Evolutionary conservation across 2,797 vertebrate species (phyloP).

Genomic region (Diglossa cyanea): DNA sequence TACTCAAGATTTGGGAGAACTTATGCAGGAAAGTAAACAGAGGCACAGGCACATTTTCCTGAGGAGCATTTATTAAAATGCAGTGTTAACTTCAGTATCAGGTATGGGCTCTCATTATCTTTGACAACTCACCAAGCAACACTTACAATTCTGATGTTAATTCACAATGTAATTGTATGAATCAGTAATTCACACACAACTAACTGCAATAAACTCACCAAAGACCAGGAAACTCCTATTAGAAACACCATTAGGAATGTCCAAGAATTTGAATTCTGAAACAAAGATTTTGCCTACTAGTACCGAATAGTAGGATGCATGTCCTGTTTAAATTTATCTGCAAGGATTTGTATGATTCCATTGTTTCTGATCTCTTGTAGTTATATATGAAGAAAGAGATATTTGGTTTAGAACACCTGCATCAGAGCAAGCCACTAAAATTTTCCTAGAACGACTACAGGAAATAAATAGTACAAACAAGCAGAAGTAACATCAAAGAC

Average conservation of each 20-base stretch:
- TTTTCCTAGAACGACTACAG: background rate
- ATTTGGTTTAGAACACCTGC: background rate
- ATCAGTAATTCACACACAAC: background rate
- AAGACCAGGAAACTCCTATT: background rate
- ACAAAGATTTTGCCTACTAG: background rate
- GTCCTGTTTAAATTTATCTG: background rate
- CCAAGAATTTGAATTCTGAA: background rate
- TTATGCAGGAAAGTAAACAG: background rate
- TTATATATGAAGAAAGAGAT: background rate
- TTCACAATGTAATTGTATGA: background rate
- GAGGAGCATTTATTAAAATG: background rate
- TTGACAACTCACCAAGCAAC: background rate
- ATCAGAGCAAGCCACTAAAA: background rate
- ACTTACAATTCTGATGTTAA: background rate
- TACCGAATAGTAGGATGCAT: background rate
- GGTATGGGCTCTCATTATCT: background rate
- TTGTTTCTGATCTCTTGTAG: background rate
- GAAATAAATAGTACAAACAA: constrained; percentile 1
- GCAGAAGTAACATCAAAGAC: background rate
- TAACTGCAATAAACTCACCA: background rate
- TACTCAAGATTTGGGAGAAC: background rate
- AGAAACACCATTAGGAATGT: background rate
- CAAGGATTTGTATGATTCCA: rapidly evolving
- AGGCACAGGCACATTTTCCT: background rate
- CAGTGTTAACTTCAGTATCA: background rate